Conservation (phyloP, 2,113 vertebrate species). For the Psilopogon haemacephalus region DNA sequence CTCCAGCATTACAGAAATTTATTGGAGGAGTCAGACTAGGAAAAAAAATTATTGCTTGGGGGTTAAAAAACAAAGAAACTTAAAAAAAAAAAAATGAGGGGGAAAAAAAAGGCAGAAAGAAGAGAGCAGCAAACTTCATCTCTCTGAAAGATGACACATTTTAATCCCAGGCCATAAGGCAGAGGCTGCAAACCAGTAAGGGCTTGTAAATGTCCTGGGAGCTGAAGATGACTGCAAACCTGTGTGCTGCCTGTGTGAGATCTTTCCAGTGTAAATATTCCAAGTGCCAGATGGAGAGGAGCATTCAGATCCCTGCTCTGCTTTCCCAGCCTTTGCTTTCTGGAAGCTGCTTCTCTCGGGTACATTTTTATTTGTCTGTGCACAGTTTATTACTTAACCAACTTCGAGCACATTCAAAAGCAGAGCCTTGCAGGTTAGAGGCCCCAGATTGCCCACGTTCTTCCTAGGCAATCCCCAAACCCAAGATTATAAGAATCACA, state of each 20-base stretch:
- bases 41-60: not conserved
- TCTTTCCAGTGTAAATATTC: slow-evolving; percentile 29
- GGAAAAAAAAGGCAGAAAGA: not conserved
- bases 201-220: not conserved
- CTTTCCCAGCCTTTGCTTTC: slow-evolving; percentile 8
- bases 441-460: not conserved
- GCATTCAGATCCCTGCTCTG: not conserved
- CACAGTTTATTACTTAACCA: not conserved
- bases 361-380: not conserved
- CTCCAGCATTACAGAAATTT: not conserved
- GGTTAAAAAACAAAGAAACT: not conserved
- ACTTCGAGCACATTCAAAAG: not conserved
- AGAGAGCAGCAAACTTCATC: not conserved
- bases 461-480: not conserved
- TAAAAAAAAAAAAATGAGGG: not conserved
- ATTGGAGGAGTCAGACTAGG: not conserved
- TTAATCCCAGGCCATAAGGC: slow-evolving; percentile 10
- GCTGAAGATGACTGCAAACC: not conserved
- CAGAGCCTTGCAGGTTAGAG: not conserved
- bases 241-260: not conserved
- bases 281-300: slow-evolving; percentile 19
- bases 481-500: not conserved
- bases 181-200: slow-evolving; percentile 18
- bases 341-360: not conserved
- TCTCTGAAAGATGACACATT: not conserved